Evolutionary conservation across 1,140 invertebrate species (phyloP).

Genomic region (Homarus americanus): DNA sequence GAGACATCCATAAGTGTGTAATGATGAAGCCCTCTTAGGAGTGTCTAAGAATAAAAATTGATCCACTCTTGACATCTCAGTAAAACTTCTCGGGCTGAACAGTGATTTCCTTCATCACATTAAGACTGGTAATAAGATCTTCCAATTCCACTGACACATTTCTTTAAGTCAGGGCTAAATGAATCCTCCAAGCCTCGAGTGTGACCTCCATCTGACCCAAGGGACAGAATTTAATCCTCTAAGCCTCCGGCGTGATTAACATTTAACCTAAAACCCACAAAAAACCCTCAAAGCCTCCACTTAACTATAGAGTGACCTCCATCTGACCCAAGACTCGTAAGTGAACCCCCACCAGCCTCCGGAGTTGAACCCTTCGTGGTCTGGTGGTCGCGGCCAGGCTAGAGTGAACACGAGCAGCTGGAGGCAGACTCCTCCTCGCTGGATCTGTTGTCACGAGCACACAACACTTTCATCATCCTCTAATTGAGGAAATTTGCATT

Average conservation of each 20-base stretch:
- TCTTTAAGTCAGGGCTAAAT: not conserved
- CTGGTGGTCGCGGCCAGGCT: constrained; percentile 19
- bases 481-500: constrained; percentile 47
- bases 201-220: not conserved
- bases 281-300: too few relatives aligned
- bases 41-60: too few relatives aligned
- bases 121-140: too few relatives aligned
- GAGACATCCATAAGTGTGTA: too few relatives aligned
- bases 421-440: constrained; percentile 9
- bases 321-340: not conserved
- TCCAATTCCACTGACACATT: too few relatives aligned
- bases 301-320: not conserved
- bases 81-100: too few relatives aligned
- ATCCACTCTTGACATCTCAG: too few relatives aligned
- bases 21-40: too few relatives aligned
- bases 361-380: constrained; percentile 34
- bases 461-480: constrained; percentile 45
- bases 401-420: not conserved
- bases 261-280: not conserved
- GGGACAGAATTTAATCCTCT: not conserved
- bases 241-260: not conserved
- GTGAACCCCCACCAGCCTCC: not conserved
- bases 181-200: not conserved
- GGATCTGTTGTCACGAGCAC: constrained; percentile 32
- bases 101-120: too few relatives aligned